Conservation (phyloP, 2,797 vertebrate genomes). For the Anomalospiza imberbis region DNA sequence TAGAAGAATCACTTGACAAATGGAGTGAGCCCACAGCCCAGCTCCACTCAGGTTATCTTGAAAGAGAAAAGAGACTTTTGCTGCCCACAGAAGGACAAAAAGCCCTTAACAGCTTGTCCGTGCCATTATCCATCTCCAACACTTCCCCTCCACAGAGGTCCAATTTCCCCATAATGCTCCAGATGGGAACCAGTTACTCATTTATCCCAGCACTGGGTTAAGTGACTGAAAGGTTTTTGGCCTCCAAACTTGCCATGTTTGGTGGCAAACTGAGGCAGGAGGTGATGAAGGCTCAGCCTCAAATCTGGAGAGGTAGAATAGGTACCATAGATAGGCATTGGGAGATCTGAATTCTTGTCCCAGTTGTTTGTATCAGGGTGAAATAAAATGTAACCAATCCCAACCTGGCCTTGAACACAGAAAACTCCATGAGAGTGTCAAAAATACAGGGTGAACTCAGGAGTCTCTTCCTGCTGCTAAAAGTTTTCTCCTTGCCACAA, state of each 20-base stretch:
- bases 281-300: neutral
- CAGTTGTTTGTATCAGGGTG: neutral
- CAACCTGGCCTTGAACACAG: neutral
- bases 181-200: neutral
- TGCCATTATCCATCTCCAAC: neutral
- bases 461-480: neutral
- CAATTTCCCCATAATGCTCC: neutral
- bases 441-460: neutral
- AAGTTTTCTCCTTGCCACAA: neutral
- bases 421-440: neutral
- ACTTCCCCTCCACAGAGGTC: neutral
- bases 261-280: neutral
- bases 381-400: neutral
- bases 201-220: neutral
- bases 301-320: neutral
- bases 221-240: neutral
- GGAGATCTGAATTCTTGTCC: neutral
- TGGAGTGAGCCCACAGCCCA: neutral
- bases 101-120: slow-evolving; percentile 11
- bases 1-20: neutral
- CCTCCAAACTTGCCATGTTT: neutral
- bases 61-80: neutral
- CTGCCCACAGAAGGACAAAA: slow-evolving; percentile 2
- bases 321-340: rapidly evolving
- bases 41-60: neutral